phyloP scores from a whole-genome alignment of 2,113 vertebrate species.

The Heloderma charlesbogerti region DNA sequence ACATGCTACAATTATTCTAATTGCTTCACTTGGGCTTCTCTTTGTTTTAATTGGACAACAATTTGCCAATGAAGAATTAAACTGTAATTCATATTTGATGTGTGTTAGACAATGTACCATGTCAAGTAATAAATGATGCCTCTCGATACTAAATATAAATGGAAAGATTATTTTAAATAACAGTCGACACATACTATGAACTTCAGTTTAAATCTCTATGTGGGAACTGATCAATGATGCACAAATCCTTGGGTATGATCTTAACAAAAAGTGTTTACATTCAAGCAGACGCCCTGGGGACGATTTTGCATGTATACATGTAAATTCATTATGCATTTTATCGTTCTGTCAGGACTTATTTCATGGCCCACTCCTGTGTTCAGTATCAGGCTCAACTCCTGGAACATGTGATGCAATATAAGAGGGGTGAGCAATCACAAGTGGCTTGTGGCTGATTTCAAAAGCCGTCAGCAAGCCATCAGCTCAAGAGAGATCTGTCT shows the following conservation, averaged over 20 bases:
- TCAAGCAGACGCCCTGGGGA: not conserved
- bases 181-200: not conserved
- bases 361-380: not conserved
- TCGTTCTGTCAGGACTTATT: not conserved
- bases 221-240: not conserved
- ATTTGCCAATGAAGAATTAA: constrained; percentile 81
- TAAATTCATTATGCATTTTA: not conserved
- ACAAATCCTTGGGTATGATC: not conserved
- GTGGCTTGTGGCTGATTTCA: not conserved
- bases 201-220: not conserved
- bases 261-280: not conserved
- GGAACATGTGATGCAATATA: not conserved
- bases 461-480: not conserved
- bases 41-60: constrained; percentile 82
- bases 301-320: not conserved
- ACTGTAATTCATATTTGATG: constrained; percentile 80
- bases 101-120: constrained; percentile 68
- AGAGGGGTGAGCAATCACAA: not conserved
- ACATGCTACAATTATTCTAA: constrained; percentile 83
- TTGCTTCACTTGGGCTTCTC: constrained; percentile 79
- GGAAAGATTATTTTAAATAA: not conserved
- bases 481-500: not conserved
- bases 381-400: not conserved
- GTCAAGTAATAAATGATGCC: constrained; percentile 56
- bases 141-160: constrained; percentile 17